Conservation (phyloP, 1,140 invertebrate species). For the Meloidogyne chitwoodi region DNA sequence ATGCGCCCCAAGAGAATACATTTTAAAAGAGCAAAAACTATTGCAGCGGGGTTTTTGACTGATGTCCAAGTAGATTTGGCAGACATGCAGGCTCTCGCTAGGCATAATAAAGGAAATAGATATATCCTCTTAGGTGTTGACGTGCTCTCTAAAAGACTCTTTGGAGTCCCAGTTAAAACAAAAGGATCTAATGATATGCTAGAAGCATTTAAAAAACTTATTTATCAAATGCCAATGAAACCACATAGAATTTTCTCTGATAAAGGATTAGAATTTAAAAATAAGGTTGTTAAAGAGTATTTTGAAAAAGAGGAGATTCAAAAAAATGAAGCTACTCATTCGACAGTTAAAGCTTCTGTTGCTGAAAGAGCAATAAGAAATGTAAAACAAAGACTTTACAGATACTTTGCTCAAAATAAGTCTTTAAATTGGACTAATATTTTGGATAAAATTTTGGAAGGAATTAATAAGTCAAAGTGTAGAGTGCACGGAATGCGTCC, state of each 20-base stretch:
- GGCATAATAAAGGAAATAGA: too few relatives aligned
- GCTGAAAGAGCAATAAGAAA: constrained; percentile 9
- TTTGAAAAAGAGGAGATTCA: too few relatives aligned
- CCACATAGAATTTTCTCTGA: constrained; percentile 1
- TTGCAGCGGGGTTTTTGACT: too few relatives aligned
- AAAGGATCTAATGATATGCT: too few relatives aligned
- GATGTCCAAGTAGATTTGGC: too few relatives aligned
- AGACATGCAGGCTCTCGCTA: too few relatives aligned
- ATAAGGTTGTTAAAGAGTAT: too few relatives aligned
- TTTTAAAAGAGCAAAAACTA: not conserved
- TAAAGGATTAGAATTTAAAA: too few relatives aligned
- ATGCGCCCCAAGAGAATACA: not conserved
- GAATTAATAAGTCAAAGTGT: constrained; percentile 3
- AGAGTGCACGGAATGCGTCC: constrained; percentile 9
- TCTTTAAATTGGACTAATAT: constrained; percentile 4
- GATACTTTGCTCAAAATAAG: too few relatives aligned
- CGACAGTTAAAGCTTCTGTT: not conserved
- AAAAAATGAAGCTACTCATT: not conserved
- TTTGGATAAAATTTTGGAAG: constrained; percentile 1
- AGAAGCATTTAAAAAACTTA: not conserved
- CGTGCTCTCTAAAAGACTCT: constrained; percentile 10
- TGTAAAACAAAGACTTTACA: not conserved
- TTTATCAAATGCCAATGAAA: not conserved
- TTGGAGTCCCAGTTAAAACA: not conserved
- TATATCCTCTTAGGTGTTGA: constrained; percentile 7